Base-by-base conservation (phyloP, 2,113 vertebrate genomes). In the Phocoena phocoena region DNA sequence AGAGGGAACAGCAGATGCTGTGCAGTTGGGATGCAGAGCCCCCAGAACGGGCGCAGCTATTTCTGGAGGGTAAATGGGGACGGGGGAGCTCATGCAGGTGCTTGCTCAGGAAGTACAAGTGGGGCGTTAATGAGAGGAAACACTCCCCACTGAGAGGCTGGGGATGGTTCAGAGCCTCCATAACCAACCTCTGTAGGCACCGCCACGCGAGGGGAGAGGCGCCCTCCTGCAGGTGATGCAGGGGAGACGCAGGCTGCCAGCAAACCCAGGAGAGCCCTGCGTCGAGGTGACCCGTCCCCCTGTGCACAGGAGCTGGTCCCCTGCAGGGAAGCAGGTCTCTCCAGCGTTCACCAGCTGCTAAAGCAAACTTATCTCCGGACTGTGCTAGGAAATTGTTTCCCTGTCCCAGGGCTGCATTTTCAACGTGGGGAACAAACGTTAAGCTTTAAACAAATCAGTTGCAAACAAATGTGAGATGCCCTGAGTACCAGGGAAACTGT, bases 81-180 rank as follows among this genome's bases (percentile, higher is more conserved):
- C 50, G 10, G 13, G 50, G 89, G 33, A 26, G 36, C 9, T 65
- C 70, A 25, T 31, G 36, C 63, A 65, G 76, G 92, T 31, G 50
- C 74, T 25, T 65, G 76, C 95, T 41, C 88, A 70, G 95, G 95
- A 92, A 96, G 90, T 31, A 50, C 90, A 58, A 71, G 76, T 13
- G 18, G 65, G 93, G 81, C 81, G 53, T 18, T 38, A 13, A 85
- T 73, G 65, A 74, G 87, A 89, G 97, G 90, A 94, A 77, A 60
- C 55, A 5, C 80, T 13, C 95, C 90, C 91, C 88, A 85, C 58
- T 81, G 88, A 5, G 60, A 83, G 93, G 81, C 80, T 26, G 95
- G 21, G 4, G 12, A 6, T 74, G 95, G 92, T 0, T 92, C 95
- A 88, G 95, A 53, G 58, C 71, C 6, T 83, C 82, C 1, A 15